Base-by-base conservation (phyloP, 2,797 vertebrate genomes). In the Rhynchonycteris naso region DNA sequence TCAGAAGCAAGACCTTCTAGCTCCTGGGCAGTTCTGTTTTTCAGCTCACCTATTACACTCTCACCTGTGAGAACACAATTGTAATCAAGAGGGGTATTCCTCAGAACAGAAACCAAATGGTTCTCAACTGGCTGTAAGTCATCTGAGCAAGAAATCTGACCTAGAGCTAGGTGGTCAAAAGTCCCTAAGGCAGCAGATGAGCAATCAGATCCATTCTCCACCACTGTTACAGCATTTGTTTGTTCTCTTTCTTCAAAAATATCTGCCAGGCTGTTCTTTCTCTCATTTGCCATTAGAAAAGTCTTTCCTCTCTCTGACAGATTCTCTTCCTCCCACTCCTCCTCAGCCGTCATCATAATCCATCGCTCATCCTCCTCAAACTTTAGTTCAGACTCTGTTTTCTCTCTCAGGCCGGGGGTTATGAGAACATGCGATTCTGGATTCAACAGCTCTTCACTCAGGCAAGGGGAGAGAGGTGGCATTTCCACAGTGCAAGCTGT, bases 291-390 rank as follows among this genome's bases (percentile, higher is more conserved):
- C 93, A 96, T 87, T 84, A 97, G 90, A 95, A 95, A 93, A 97
- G 93, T 95, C 95, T 98, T 97, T 96, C 95, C 97, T 96, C 86
- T 97, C 91, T 98, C 98, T 97, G 98, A 98, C 95, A 98, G 98
- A 89, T 97, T 98, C 95, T 98, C 98, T 97, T 97, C 98, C 97
- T 98, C 98, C 98, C 98, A 98, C 93, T 98, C 98, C 65, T 97
- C 98, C 95, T 98, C 98, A 92, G 98, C 97, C 97, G 99, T 99
- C 98, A 98, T 98, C 97, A 99, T 98, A 95, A 99, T 98, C 98
- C 98, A 98, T 68, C 97, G 98, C 96, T 99, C 99, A 90, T 99
- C 99, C 97, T 99, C 99, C 97, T 99, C 99, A 98, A 99, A 99
- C 97, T 99, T 99, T 87, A 99, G 98, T 97, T 99, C 99, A 1